These are phyloP conservation scores for Lucilia sericata DNA, from an alignment of 1,140 invertebrate species.

Conservation along the genomic window DNA sequence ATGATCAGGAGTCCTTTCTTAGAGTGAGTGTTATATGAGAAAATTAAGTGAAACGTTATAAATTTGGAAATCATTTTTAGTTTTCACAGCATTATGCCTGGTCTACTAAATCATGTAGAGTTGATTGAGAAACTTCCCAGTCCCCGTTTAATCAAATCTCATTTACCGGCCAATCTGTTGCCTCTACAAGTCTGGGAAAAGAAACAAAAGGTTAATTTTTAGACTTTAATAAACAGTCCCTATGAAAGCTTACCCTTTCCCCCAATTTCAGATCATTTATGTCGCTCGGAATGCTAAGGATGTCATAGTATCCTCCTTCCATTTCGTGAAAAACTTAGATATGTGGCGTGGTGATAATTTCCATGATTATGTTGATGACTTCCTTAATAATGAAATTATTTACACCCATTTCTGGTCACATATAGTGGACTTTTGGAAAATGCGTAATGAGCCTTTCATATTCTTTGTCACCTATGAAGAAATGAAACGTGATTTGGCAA, in stretches of 20 bases:
- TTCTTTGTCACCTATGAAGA: conserved; percentile 75
- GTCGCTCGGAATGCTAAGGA: conserved; percentile 82
- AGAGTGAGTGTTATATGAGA: conserved; percentile 62
- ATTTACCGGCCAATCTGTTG: conserved; percentile 74
- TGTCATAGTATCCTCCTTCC: conserved; percentile 79
- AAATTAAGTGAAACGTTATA: no score
- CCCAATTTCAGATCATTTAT: conserved; percentile 75
- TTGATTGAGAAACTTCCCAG: conserved; percentile 65
- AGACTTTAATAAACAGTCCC: neutral
- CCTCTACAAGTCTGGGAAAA: conserved; percentile 69
- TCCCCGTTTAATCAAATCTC: conserved; percentile 75
- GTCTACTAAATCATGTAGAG: conserved; percentile 63
- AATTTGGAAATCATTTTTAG: conserved; percentile 45
- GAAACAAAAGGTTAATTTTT: conserved; percentile 69
- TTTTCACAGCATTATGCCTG: conserved; percentile 60
- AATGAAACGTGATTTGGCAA: conserved; percentile 74
- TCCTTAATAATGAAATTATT: conserved; percentile 70
- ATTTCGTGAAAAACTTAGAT: conserved; percentile 73
- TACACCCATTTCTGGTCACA: conserved; percentile 72
- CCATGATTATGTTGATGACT: conserved; percentile 73
- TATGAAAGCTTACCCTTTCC: no score
- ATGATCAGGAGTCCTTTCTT: conserved; percentile 70
- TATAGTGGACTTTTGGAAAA: conserved; percentile 71
- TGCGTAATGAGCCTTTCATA: conserved; percentile 69
- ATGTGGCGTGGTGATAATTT: conserved; percentile 73